Conservation (phyloP, 1,140 invertebrate species). For the Musca vetustissima region DNA sequence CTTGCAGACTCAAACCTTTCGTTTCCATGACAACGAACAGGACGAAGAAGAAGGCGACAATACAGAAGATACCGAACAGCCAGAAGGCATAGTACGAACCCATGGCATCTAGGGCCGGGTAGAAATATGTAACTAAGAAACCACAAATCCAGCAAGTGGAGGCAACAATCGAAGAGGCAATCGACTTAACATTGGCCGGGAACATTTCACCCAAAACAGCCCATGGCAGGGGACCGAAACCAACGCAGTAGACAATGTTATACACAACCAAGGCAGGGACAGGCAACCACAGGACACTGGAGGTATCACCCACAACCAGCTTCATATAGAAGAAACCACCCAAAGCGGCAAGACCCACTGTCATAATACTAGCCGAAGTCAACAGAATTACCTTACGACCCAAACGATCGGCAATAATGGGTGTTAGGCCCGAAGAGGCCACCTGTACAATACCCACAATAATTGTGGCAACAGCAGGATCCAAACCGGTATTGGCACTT, state of each 20-base stretch:
- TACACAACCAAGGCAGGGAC: conserved; percentile 67
- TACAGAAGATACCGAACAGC: conserved; percentile 73
- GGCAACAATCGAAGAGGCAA: conserved; percentile 74
- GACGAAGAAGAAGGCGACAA: conserved; percentile 65
- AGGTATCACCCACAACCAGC: conserved; percentile 55
- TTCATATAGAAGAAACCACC: conserved; percentile 66
- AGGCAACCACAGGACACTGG: conserved; percentile 64
- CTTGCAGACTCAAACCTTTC: conserved; percentile 73
- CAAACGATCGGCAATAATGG: conserved; percentile 72
- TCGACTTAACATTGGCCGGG: conserved; percentile 72
- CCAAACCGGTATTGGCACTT: conserved; percentile 62
- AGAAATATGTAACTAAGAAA: conserved; percentile 80
- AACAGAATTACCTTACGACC: conserved; percentile 74
- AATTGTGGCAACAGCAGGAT: conserved; percentile 69
- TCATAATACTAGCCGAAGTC: conserved; percentile 69
- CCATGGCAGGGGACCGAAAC: conserved; percentile 82
- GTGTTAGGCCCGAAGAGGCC: conserved; percentile 67
- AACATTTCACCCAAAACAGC: conserved; percentile 84
- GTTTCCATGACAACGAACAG: conserved; percentile 78
- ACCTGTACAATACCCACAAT: conserved; percentile 73
- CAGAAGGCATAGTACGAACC: conserved; percentile 75
- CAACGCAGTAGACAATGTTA: conserved; percentile 68
- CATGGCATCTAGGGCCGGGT: conserved; percentile 63
- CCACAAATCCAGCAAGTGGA: conserved; percentile 77
- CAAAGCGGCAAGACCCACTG: conserved; percentile 60